A percentile compares a stretch with the other conserved stretches of the same genome.
phyloP scores from a whole-genome alignment of 2,797 vertebrate genomes.

The Hyperoplus immaculatus region DNA sequence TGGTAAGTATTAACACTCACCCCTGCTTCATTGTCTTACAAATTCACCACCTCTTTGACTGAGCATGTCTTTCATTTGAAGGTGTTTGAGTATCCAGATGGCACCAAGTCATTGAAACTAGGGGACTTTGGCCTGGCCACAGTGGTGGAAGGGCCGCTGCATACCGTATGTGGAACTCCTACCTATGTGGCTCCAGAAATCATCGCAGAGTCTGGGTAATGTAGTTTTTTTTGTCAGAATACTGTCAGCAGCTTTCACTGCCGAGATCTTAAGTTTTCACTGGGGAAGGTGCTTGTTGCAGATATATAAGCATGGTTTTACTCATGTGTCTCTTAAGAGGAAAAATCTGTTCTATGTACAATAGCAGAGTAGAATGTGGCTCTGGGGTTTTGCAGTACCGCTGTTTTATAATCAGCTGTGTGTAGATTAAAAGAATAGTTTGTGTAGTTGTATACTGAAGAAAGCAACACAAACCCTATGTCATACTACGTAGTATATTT shows the following conservation, averaged over 20 bases:
- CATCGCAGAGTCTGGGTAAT: conserved; percentile 95
- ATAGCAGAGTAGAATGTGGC: not conserved
- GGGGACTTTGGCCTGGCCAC: conserved; percentile 98
- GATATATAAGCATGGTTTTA: not conserved
- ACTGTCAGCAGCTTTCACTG: not conserved
- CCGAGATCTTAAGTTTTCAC: not conserved
- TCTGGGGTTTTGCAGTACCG: not conserved
- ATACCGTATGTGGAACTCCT: conserved; percentile 97
- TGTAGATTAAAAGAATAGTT: not conserved
- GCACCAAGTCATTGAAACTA: conserved; percentile 95
- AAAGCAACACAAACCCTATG: not conserved
- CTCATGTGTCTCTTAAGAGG: conserved; percentile 3
- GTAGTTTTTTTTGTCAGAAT: not conserved
- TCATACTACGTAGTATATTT: not conserved
- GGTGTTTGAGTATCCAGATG: conserved; percentile 95
- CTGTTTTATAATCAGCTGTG: not conserved
- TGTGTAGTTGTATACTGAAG: not conserved
- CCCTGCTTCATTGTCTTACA: not conserved
- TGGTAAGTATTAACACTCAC: conserved; percentile 82
- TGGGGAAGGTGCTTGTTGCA: not conserved
- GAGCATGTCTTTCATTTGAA: conserved; percentile 52
- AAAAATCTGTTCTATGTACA: conserved; percentile 18
- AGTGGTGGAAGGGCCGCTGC: conserved; percentile 93
- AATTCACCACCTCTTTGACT: not conserved
- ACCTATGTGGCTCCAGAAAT: conserved; percentile 99